Base-by-base conservation (phyloP, 53 echinoderm and acorn worm genomes). In the Glandiceps talaboti region DNA sequence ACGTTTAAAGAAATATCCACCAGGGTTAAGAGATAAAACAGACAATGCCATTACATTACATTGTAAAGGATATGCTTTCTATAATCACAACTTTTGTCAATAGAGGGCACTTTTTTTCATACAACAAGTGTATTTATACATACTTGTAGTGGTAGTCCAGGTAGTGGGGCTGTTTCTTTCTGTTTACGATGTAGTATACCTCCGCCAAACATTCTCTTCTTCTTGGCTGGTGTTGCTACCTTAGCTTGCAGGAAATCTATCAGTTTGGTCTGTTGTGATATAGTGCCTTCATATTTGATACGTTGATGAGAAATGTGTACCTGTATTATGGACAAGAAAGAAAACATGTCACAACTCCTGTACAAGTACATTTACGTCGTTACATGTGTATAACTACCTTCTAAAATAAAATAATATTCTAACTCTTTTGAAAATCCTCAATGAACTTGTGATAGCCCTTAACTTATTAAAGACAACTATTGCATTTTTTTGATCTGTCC, bases 221-320 rank as follows among this genome's bases (percentile, higher is more conserved):
- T 97, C 80, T 97, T 97, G 79, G 90, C 85, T 26, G 90, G 90
- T 14, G 81, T 91, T 73, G 91, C 93, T 28, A 89, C 88, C 82
- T 97, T 97, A n/a, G 91, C 87, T 77, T 97, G 97, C 0, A 97
- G 89, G 91, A 93, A 97, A 79, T 97, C 97, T 45, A 97, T 97
- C 81, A 97, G 86, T 80, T 97, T 97, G 77, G 93, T 93, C 82
- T 97, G 97, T 88, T 97, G 97, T 80, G 97, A 83, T 29, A 92
- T 29, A 29, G 91, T 97, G 1, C 93, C 93, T 1, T 93, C 85
- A 28, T 91, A 82, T 79, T 93, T 97, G 25, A 97, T 84, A 83
- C 86, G 87, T 77, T 91, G 92, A 78, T 91, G 87, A 14, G 87
- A 82, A 33, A 92, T 83, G 28, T 97, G 87, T 73, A 87, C 83